Evolutionary conservation across 1,140 invertebrate species (phyloP).

Genomic region (Philaenus spumarius): DNA sequence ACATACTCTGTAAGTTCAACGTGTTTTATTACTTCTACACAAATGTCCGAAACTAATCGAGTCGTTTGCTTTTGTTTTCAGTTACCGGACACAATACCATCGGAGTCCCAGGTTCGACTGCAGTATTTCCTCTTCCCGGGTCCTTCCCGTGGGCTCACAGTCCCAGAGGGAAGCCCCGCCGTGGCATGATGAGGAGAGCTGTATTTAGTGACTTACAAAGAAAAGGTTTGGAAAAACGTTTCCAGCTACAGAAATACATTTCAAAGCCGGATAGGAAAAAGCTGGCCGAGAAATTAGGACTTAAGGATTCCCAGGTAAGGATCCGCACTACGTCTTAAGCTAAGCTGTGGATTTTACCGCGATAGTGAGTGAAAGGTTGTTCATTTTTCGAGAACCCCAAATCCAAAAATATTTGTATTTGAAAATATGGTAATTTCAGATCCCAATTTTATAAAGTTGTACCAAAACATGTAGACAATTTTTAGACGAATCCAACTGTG

Average conservation of each 20-base stretch:
- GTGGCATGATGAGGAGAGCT: slow-evolving; percentile 91
- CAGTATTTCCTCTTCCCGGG: slow-evolving; percentile 57
- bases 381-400: too few species aligned
- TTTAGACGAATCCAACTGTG: too few species aligned
- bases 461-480: too few species aligned
- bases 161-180: slow-evolving; percentile 70
- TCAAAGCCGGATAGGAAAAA: slow-evolving; percentile 97
- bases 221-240: slow-evolving; percentile 90
- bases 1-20: too few species aligned
- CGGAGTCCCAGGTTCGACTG: slow-evolving; percentile 42
- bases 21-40: too few species aligned
- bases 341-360: too few species aligned
- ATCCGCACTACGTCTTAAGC: too few species aligned
- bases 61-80: slow-evolving; percentile 7
- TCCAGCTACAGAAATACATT: slow-evolving; percentile 97
- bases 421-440: too few species aligned
- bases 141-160: slow-evolving; percentile 75
- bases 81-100: slow-evolving; percentile 33
- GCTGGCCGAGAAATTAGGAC: slow-evolving; percentile 88
- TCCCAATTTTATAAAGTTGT: too few species aligned
- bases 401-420: too few species aligned
- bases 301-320: slow-evolving; percentile 91
- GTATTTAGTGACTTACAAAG: slow-evolving; percentile 91
- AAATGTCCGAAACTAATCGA: too few species aligned
- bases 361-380: too few species aligned